Evolutionary conservation across 2,888 invertebrate species (phyloP).

Genomic region (Drosophila differens): DNA sequence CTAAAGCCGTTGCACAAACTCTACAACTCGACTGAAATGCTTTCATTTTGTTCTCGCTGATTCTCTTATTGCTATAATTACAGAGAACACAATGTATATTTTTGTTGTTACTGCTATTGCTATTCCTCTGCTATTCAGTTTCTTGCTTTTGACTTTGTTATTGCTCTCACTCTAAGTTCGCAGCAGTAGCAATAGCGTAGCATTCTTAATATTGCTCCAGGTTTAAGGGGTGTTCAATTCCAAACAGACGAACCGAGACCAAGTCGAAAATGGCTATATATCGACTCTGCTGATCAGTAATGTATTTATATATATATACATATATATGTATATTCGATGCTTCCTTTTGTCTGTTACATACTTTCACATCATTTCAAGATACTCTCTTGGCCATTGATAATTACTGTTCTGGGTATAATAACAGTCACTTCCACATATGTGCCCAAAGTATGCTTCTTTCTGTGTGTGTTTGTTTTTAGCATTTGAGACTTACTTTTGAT

Average conservation of each 20-base stretch:
- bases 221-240: not conserved
- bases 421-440: constrained; percentile 49
- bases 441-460: constrained; percentile 20
- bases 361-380: not conserved
- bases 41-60: not conserved
- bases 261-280: not conserved
- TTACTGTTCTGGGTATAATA: not conserved
- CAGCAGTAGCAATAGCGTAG: not conserved
- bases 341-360: not conserved
- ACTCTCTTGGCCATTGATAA: not conserved
- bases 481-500: constrained; percentile 36
- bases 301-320: not conserved
- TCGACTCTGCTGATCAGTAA: not conserved
- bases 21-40: not conserved
- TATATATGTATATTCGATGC: constrained; percentile 6
- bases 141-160: not conserved
- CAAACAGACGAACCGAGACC: not conserved
- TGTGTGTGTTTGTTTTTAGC: constrained; percentile 48
- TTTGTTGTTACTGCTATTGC: not conserved
- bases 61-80: not conserved
- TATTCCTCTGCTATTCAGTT: not conserved
- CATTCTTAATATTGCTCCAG: not conserved
- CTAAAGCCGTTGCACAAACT: not conserved
- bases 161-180: not conserved
- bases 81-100: not conserved